Base-by-base conservation (phyloP, 92 coral and sea anemone genomes). In the Zoanthus sociatus region DNA sequence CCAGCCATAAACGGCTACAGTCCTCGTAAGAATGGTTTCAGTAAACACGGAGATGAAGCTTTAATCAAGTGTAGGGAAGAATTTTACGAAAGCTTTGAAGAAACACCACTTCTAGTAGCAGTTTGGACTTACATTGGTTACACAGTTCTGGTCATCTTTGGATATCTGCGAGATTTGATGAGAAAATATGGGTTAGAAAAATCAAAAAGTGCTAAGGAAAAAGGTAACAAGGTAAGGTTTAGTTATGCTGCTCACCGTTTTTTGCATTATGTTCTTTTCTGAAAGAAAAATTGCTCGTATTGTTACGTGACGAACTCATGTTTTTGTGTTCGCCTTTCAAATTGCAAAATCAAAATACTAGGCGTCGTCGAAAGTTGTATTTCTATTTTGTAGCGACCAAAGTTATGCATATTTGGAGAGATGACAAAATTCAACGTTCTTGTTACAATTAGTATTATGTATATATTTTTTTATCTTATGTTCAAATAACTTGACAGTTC, bases 121-220 rank as follows among this genome's bases (percentile, higher is more conserved):
- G 98, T 96, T 55, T 86, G 93, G 84, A 96, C 98, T 4, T 96
- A 96, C 84, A 90, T 96, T 54, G 91, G 95, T 10, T 96, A 96
- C 82, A 90, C 94, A 18, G 92, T 95, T n/a, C 85, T 96, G 55
- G 95, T 95, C 77, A 88, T 93, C 48, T 96, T 96, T 70, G 99
- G 99, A 15, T 93, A 96, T 86, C 77, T 96, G 78, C 92, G 99
- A 64, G 99, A 96, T 90, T 93, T 95, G 13, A 88, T 96, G 98
- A 90, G 99, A 73, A 92, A 93, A 56, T 93, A 96, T 46, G 98
- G 99, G 18, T 83, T 96, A 16, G 99, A 96, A 83, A 92, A 86
- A 78, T 92, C 95, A 26, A 96, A 92, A 88, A 93, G 93, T 30
- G 94, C 92, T n/a, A 93, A 89, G 72, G 99, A 96, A 83, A 67